Evolutionary conservation across 2,888 invertebrate species (phyloP).

Genomic region (Athalia circularis): DNA sequence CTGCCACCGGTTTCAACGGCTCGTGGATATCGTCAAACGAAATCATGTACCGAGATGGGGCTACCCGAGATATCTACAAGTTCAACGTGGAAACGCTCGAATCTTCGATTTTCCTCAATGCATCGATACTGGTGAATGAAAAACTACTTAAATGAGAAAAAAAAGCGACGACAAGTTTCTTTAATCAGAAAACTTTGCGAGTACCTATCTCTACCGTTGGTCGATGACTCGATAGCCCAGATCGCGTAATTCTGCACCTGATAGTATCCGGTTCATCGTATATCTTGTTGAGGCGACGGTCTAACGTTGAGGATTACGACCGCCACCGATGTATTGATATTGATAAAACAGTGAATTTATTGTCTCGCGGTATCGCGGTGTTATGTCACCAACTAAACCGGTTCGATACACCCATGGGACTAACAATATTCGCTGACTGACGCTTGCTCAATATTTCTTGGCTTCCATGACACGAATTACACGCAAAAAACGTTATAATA

Average conservation of each 20-base stretch:
- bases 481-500: too few relatives aligned
- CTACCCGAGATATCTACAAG: slow-evolving; percentile 59
- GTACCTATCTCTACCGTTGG: not conserved
- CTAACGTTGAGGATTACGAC: not conserved
- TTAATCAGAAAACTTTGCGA: not conserved
- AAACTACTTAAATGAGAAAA: not conserved
- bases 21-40: slow-evolving; percentile 73
- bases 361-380: slow-evolving; percentile 13
- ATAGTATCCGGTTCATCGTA: not conserved
- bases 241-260: slow-evolving; percentile 23
- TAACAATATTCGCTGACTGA: too few relatives aligned
- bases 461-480: too few relatives aligned
- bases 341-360: slow-evolving; percentile 26
- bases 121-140: slow-evolving; percentile 52
- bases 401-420: too few relatives aligned
- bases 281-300: slow-evolving; percentile 15
- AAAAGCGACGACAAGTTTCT: not conserved
- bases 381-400: not conserved
- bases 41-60: slow-evolving; percentile 64
- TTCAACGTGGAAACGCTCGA: slow-evolving; percentile 63
- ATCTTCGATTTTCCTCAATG: slow-evolving; percentile 54
- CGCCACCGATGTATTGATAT: not conserved
- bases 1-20: slow-evolving; percentile 71
- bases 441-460: too few relatives aligned
- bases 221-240: not conserved